phyloP scores from a whole-genome alignment of 2,797 vertebrate genomes.

The Sebastes baramenuke region DNA sequence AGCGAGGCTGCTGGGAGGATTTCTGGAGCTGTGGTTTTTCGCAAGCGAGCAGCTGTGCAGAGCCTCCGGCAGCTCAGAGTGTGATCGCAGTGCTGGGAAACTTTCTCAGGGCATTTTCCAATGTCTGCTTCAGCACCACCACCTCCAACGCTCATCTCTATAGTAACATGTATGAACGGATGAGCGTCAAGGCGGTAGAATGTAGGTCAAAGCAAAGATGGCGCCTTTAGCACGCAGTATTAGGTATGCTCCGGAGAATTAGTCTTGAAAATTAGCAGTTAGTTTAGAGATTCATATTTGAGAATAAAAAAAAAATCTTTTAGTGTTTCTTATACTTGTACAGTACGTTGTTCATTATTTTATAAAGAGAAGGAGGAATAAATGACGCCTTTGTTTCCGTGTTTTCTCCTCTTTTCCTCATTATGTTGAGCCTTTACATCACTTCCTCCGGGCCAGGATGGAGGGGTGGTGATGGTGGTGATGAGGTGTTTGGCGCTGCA shows the following conservation, averaged over 20 bases:
- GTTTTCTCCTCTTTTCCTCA: slow-evolving; percentile 16
- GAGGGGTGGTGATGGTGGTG: not conserved
- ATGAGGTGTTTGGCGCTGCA: slow-evolving; percentile 33
- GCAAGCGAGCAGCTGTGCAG: slow-evolving; percentile 28
- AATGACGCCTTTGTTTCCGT: not conserved
- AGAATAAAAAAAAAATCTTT: not conserved
- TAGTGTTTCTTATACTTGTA: not conserved
- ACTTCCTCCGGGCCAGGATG: slow-evolving; percentile 43
- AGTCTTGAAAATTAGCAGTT: not conserved
- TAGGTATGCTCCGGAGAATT: slow-evolving; percentile 13
- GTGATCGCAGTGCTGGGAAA: slow-evolving; percentile 7
- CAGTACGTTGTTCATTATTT: not conserved
- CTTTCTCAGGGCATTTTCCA: slow-evolving; percentile 40
- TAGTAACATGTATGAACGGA: slow-evolving; percentile 58
- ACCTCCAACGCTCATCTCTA: slow-evolving; percentile 42
- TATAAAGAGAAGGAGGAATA: not conserved
- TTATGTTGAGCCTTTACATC: slow-evolving; percentile 45
- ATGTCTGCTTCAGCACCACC: slow-evolving; percentile 25
- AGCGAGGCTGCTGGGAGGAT: not conserved
- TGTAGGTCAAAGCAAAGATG: slow-evolving; percentile 72
- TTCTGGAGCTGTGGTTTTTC: not conserved
- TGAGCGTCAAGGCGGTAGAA: slow-evolving; percentile 49
- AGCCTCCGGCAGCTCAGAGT: slow-evolving; percentile 1
- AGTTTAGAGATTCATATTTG: not conserved
- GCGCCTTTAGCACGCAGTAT: not conserved